Evolutionary conservation across 2,888 invertebrate species (phyloP).

Genomic region (Seladonia tumulorum): DNA sequence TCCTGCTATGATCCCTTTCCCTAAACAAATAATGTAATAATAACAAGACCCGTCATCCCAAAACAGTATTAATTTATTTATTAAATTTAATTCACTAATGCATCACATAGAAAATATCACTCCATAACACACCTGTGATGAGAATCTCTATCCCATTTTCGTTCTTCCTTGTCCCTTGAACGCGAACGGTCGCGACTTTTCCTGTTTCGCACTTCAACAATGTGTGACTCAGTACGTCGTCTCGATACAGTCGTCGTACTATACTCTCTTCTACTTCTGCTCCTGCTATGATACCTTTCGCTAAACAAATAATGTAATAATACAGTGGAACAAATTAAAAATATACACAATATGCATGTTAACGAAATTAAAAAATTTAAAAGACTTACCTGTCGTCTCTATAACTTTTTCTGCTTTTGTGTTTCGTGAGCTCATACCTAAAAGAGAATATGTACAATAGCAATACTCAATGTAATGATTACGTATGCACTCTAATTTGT

Average conservation of each 20-base stretch:
- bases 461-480: conserved; percentile 31
- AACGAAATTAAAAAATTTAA: conserved; percentile 1
- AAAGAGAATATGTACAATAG: conserved; percentile 13
- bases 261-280: conserved; percentile 36
- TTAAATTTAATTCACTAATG: background rate
- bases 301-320: conserved; percentile 19
- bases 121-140: conserved; percentile 41
- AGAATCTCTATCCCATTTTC: conserved; percentile 33
- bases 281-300: conserved; percentile 34
- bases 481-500: conserved; percentile 28
- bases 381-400: conserved; percentile 50
- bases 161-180: conserved; percentile 47
- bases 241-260: too few relatives aligned
- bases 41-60: conserved; percentile 49
- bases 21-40: conserved; percentile 26
- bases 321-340: background rate
- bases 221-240: background rate
- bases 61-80: background rate
- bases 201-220: conserved; percentile 7
- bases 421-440: conserved; percentile 41
- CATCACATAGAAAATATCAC: background rate
- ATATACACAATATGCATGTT: background rate
- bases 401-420: conserved; percentile 6
- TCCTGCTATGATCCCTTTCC: conserved; percentile 35
- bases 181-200: conserved; percentile 40